These are phyloP conservation scores for Meda fulgida DNA, from an alignment of 2,797 vertebrate species.

Conservation along the genomic window DNA sequence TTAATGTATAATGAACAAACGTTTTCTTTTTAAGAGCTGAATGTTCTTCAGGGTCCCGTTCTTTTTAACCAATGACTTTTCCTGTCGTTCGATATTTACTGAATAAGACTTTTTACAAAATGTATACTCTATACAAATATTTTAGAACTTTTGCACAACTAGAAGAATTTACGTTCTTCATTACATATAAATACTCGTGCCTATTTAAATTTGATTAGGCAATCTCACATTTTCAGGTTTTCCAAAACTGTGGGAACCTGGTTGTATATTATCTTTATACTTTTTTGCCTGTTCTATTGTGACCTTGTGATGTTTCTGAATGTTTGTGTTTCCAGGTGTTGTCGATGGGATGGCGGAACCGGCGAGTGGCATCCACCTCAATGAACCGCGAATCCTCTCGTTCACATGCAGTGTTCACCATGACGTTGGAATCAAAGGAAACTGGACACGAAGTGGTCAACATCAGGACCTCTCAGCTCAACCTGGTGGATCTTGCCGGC, in stretches of 20 bases:
- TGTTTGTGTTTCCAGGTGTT: slow-evolving; percentile 78
- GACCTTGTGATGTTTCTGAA: neutral
- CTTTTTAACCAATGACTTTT: no score
- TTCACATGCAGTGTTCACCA: slow-evolving; percentile 94
- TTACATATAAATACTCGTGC: no score
- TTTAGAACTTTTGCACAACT: no score
- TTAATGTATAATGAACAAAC: neutral
- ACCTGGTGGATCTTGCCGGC: slow-evolving; percentile 94
- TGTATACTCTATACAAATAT: no score
- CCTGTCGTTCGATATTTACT: no score
- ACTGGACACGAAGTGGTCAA: slow-evolving; percentile 87
- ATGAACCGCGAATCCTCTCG: slow-evolving; percentile 98
- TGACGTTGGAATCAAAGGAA: slow-evolving; percentile 94
- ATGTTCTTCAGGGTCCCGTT: no score
- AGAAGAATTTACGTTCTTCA: neutral
- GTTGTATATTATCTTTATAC: neutral
- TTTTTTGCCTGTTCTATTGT: neutral
- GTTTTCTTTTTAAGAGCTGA: neutral
- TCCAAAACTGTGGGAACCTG: neutral
- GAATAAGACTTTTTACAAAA: no score
- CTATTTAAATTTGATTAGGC: neutral
- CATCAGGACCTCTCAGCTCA: slow-evolving; percentile 91
- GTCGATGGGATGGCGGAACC: slow-evolving; percentile 93
- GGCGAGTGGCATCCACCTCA: slow-evolving; percentile 92
- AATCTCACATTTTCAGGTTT: neutral